A percentile compares a stretch with the other conserved stretches of the same genome.
Evolutionary conservation across 2,113 vertebrate species (phyloP).

Genomic region (Hipposideros armiger): DNA sequence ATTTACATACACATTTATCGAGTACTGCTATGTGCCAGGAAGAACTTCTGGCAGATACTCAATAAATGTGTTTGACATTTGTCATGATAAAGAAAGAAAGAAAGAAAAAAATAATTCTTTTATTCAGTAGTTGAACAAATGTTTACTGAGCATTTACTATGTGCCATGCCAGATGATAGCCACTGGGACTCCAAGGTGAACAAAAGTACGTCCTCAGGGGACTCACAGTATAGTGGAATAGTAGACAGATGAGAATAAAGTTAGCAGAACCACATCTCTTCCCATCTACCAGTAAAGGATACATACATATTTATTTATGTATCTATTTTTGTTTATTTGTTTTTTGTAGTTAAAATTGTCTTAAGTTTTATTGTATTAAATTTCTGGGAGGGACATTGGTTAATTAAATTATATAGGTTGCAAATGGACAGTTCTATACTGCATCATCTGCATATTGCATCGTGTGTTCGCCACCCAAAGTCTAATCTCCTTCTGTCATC

Average conservation of each 20-base stretch:
- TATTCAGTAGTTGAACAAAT: not conserved
- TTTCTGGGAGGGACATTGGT: too few relatives aligned
- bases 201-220: not conserved
- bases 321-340: too few relatives aligned
- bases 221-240: not conserved
- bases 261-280: not conserved
- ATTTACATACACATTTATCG: not conserved
- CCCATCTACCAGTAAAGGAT: not conserved
- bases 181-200: not conserved
- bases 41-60: not conserved
- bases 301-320: too few relatives aligned
- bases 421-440: too few relatives aligned
- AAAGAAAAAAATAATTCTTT: not conserved
- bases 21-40: not conserved
- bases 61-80: not conserved
- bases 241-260: not conserved
- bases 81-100: not conserved
- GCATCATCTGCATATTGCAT: too few relatives aligned
- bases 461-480: too few relatives aligned
- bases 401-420: too few relatives aligned
- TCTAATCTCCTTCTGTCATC: too few relatives aligned
- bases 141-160: slow-evolving; percentile 36
- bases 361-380: too few relatives aligned
- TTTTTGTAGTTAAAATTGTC: too few relatives aligned
- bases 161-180: not conserved